Evolutionary conservation across 2,797 vertebrate genomes (phyloP).

Genomic region (Diglossa cyanea): DNA sequence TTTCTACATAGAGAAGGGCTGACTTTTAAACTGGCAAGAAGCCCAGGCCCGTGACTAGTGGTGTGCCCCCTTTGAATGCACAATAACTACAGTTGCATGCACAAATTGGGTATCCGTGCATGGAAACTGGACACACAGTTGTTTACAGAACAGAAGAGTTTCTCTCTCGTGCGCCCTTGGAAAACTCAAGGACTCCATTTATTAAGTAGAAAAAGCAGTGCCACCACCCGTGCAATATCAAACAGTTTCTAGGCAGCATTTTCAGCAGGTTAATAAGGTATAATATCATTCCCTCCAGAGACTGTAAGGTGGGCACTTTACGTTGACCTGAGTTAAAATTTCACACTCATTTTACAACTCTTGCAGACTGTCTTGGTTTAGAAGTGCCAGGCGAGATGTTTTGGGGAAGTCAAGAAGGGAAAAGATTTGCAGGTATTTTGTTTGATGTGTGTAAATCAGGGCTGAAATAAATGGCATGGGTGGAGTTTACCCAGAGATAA

Average conservation of each 20-base stretch:
- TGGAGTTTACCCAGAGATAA: conserved; percentile 42
- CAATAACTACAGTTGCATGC: conserved; percentile 62
- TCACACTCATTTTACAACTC: conserved; percentile 21
- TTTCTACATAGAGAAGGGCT: conserved; percentile 52
- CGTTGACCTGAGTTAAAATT: conserved; percentile 38
- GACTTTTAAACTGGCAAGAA: conserved; percentile 67
- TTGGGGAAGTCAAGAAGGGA: background rate
- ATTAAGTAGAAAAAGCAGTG: background rate
- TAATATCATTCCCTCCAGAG: conserved; percentile 12
- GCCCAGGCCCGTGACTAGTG: conserved; percentile 64
- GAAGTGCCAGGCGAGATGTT: background rate
- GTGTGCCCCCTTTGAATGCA: conserved; percentile 61
- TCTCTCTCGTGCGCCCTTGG: background rate
- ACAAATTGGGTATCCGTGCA: conserved; percentile 61
- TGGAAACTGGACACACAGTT: conserved; percentile 59
- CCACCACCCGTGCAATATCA: background rate
- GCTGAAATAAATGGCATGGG: conserved; percentile 12
- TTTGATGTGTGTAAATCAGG: conserved; percentile 16
- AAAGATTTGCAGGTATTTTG: conserved; percentile 37
- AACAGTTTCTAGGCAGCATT: background rate
- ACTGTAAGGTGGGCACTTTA: background rate
- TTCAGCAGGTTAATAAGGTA: background rate
- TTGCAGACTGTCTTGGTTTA: background rate
- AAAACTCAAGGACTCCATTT: conserved; percentile 30
- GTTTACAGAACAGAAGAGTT: conserved; percentile 58